Evolutionary conservation across 2,888 invertebrate genomes (phyloP).

Genomic region (Apocheima hispidaria): DNA sequence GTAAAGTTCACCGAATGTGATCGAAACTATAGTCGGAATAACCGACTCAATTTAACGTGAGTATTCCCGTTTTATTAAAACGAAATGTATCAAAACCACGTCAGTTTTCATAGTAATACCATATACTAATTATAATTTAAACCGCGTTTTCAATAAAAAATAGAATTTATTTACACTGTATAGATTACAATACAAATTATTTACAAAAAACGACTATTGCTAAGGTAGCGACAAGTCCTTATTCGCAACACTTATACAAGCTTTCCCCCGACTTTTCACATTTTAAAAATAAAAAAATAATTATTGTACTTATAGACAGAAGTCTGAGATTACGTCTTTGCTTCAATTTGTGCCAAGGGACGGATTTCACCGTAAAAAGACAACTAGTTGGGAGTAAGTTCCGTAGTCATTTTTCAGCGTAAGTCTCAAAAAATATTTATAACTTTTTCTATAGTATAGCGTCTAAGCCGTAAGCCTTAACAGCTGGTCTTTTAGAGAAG

Average conservation of each 20-base stretch:
- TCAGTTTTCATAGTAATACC: too few relatives aligned
- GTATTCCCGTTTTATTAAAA: too few relatives aligned
- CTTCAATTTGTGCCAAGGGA: conserved; percentile 74
- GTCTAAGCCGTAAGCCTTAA: too few relatives aligned
- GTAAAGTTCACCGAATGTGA: too few relatives aligned
- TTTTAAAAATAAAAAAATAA: conserved; percentile 37
- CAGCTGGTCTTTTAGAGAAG: too few relatives aligned
- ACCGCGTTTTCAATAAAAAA: conserved; percentile 16
- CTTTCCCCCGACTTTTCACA: conserved; percentile 22
- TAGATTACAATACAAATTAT: conserved; percentile 14
- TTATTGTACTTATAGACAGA: conserved; percentile 54
- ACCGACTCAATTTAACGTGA: too few relatives aligned
- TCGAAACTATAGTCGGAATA: too few relatives aligned
- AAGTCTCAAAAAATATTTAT: not conserved
- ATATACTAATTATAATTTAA: conserved; percentile 15
- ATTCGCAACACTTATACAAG: conserved; percentile 29
- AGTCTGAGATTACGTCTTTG: conserved; percentile 68
- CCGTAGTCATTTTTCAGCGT: not conserved
- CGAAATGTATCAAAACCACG: too few relatives aligned
- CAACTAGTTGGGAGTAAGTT: conserved; percentile 45
- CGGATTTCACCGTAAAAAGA: conserved; percentile 64
- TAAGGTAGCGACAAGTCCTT: conserved; percentile 22
- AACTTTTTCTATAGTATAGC: too few relatives aligned
- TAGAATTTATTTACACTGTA: conserved; percentile 13
- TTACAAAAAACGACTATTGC: conserved; percentile 32